Base-by-base conservation (phyloP, 2,113 vertebrate genomes). In the Perccottus glenii region DNA sequence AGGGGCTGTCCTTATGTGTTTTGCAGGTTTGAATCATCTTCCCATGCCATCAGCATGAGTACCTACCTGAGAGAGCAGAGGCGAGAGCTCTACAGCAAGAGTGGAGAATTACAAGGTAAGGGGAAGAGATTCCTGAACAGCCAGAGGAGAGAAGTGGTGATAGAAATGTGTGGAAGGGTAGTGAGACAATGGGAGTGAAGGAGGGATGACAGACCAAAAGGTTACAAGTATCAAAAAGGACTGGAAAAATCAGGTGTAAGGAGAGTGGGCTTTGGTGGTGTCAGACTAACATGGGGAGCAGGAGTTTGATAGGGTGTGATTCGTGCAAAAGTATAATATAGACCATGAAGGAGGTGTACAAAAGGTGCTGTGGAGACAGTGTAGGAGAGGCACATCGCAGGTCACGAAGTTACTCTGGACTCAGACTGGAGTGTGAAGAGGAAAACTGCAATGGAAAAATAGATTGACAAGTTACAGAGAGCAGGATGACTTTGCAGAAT, bases 41-140 rank as follows among this genome's bases (percentile, higher is more conserved):
- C 97, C 53, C 98, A 99, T 15, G 98, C 98, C 59, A 99, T 99
- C 78, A 99, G 97, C 73, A 99, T 99, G 98, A 99, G 97, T 1
- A 96, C 98, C 57, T 99, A 99, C 73, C 73, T 99, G 87, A 84
- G 96, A 35, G 98, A 99, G 82, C 98, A 99, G 93, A 91, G 98
- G 43, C 82, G 97, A 79, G 98, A 99, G 73, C 94, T 99, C 4
- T 99, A 99, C 89, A 98, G 96, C 90, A 94, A 96, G 78, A 98
- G 97, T n/a, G 98, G 98, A 74, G 96, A 99, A 75, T 93, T 99
- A 44, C 96, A 98, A 95, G 98, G 98, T 99, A 69, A 67, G 94
- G 60, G 75, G 48, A 6, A 32, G 48, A 33, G 33, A 38, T 14
- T 61, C 36, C 5, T 0, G 8, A 62, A 40, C n/a, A 63, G 11